Evolutionary conservation across 2,797 vertebrate species (phyloP).

Genomic region (Ciconia nigra): DNA sequence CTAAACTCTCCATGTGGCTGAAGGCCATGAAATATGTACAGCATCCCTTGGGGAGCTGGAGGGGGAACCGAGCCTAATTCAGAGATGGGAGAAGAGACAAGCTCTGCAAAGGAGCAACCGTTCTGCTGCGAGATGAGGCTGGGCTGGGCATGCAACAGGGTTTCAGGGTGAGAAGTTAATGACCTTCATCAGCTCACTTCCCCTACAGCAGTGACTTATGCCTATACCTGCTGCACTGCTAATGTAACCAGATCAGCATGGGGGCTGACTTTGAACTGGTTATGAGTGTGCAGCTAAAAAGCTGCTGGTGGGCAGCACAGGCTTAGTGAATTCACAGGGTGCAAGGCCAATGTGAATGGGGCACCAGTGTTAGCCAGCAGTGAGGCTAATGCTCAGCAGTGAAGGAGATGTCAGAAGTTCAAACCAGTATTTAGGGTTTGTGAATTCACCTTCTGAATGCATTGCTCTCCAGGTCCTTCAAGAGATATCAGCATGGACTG

Average conservation of each 20-base stretch:
- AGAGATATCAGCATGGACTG: neutral
- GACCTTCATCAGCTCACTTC: neutral
- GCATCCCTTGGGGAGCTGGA: neutral
- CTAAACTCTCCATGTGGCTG: neutral
- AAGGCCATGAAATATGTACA: slow-evolving; percentile 2
- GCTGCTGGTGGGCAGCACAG: neutral
- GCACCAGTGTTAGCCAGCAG: neutral
- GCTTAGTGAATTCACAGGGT: neutral
- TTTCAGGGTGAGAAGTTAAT: neutral
- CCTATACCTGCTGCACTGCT: neutral
- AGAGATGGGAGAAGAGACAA: slow-evolving; percentile 11
- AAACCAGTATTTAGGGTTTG: neutral
- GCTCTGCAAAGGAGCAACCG: accelerated
- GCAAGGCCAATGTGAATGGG: neutral
- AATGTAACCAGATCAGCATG: neutral
- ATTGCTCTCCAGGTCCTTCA: neutral
- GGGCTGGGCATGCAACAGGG: neutral
- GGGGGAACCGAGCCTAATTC: neutral
- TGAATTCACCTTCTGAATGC: neutral
- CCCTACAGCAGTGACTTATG: neutral
- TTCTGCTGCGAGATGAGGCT: neutral
- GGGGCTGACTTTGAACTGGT: neutral
- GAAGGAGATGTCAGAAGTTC: neutral
- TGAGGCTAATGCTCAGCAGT: neutral
- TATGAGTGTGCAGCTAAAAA: neutral